These are phyloP conservation scores for Pilophorus perplexus DNA, from an alignment of 2,888 invertebrate species.

Conservation along the genomic window DNA sequence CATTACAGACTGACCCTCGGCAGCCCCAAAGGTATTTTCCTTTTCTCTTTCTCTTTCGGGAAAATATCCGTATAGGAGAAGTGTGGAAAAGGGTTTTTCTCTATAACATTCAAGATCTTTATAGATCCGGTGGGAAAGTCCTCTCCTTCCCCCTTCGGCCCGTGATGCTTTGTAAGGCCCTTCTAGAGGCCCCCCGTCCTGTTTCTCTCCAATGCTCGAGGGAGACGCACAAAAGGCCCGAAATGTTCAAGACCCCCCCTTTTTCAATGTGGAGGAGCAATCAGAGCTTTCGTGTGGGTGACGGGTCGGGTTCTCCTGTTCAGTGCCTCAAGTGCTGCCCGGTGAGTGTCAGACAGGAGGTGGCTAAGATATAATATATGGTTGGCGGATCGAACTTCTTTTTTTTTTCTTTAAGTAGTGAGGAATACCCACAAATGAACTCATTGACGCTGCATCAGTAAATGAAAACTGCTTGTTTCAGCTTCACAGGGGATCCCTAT, in stretches of 20 bases:
- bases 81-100: neutral
- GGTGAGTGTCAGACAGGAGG: too few species aligned
- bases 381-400: too few species aligned
- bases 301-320: too few species aligned
- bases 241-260: conserved; percentile 5
- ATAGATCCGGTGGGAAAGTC: conserved; percentile 10
- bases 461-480: too few species aligned
- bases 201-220: neutral
- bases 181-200: neutral
- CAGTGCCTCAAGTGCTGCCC: too few species aligned
- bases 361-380: too few species aligned
- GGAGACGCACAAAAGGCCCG: neutral
- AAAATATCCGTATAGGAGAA: neutral
- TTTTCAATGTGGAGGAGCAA: conserved; percentile 13
- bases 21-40: neutral
- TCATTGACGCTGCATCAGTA: too few species aligned
- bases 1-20: neutral
- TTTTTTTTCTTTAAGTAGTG: too few species aligned
- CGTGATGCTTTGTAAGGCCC: too few species aligned
- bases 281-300: conserved; percentile 8
- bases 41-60: neutral
- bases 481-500: too few species aligned
- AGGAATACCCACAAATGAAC: too few species aligned
- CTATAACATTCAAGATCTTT: conserved; percentile 24
- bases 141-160: neutral